Percentiles rank a stretch among this genome's conserved stretches.
Conservation (phyloP, 2,113 vertebrate genomes). For the Scytalopus superciliaris region DNA sequence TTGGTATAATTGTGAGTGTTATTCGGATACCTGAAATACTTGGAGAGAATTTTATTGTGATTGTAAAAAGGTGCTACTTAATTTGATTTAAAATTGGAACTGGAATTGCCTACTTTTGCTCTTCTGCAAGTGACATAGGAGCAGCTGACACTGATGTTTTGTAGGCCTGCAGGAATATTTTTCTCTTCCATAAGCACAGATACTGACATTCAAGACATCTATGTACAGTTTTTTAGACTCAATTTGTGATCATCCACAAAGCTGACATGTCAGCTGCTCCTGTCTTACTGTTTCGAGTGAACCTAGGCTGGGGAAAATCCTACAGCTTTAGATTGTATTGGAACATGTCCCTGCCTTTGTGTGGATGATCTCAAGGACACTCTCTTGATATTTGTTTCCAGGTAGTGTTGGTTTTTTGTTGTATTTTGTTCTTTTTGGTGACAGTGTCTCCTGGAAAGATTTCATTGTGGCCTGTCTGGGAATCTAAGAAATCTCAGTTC, state of each 20-base stretch:
- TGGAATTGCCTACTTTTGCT: neutral
- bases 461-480: neutral
- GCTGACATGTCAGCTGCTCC: neutral
- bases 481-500: neutral
- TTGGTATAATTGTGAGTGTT: constrained; percentile 33
- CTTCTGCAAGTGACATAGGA: neutral
- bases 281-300: neutral
- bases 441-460: neutral
- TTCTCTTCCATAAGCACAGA: neutral
- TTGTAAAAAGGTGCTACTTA: constrained; percentile 33
- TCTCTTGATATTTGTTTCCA: neutral
- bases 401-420: neutral
- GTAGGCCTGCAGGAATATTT: neutral
- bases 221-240: neutral
- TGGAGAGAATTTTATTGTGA: constrained; percentile 25
- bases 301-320: neutral
- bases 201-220: neutral
- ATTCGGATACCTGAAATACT: constrained; percentile 26
- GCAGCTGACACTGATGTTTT: neutral
- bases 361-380: neutral
- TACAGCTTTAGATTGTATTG: neutral
- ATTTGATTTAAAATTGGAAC: constrained; percentile 39
- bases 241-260: neutral
- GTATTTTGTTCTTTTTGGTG: too few species aligned
- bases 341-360: neutral